Evolutionary conservation across 2,888 invertebrate species (phyloP).

Genomic region (Torymus tubicola): DNA sequence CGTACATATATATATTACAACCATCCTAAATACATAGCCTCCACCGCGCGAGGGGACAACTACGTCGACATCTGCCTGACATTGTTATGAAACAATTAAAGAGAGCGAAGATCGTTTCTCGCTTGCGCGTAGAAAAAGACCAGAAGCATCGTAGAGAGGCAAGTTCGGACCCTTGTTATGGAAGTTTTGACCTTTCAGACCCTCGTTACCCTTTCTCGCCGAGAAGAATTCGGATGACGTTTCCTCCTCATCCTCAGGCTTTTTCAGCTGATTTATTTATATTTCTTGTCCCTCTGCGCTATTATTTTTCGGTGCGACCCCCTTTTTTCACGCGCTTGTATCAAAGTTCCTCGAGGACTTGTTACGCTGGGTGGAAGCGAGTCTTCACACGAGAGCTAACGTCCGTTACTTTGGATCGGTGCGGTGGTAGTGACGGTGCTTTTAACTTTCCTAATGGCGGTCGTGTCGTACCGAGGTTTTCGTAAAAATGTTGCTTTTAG

Average conservation of each 20-base stretch:
- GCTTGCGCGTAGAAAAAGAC: not conserved
- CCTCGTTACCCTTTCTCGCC: conserved; percentile 56
- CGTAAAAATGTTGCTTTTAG: not conserved
- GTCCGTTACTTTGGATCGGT: conserved; percentile 34
- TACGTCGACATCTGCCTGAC: conserved; percentile 21
- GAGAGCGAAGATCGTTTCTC: conserved; percentile 35
- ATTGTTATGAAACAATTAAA: conserved; percentile 51
- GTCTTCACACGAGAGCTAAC: not conserved
- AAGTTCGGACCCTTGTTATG: conserved; percentile 57
- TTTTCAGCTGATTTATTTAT: conserved; percentile 9
- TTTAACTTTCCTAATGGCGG: conserved; percentile 37
- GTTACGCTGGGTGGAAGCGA: not conserved
- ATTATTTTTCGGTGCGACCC: not conserved
- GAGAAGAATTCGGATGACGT: conserved; percentile 6
- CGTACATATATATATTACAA: not conserved
- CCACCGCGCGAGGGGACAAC: not conserved
- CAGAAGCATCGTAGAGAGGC: conserved; percentile 2
- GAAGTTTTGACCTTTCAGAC: conserved; percentile 56
- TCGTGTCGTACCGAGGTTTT: not conserved
- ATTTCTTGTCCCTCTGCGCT: not conserved
- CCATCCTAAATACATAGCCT: not conserved
- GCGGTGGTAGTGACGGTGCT: not conserved
- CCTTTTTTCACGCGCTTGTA: not conserved
- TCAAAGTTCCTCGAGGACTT: conserved; percentile 13
- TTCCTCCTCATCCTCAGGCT: not conserved